A percentile compares a stretch with the other conserved stretches of the same genome.
phyloP scores from a whole-genome alignment of 2,888 invertebrate species.

The Ommatoiulus sabulosus region DNA sequence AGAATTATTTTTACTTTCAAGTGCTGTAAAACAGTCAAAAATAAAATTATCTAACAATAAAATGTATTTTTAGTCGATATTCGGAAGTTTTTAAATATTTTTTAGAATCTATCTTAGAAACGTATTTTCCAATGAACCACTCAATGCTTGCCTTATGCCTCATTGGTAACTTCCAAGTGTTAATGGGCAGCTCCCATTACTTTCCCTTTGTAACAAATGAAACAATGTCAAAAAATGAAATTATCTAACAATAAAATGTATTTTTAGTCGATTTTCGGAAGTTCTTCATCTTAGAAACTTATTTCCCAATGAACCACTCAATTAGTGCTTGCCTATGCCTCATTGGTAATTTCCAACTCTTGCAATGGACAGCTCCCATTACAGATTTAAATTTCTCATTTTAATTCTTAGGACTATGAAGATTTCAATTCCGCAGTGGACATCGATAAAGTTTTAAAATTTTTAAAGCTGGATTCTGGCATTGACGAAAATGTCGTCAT shows the following conservation, averaged over 20 bases:
- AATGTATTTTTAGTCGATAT: not conserved
- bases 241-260: not conserved
- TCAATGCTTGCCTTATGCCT: too few relatives aligned
- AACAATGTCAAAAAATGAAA: not conserved
- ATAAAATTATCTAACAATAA: not conserved
- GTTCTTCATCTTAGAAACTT: too few relatives aligned
- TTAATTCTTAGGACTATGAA: constrained; percentile 85
- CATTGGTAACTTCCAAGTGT: too few relatives aligned
- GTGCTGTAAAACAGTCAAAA: not conserved
- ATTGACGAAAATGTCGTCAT: not conserved
- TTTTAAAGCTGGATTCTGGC: constrained; percentile 58
- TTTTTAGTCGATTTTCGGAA: too few relatives aligned
- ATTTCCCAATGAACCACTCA: too few relatives aligned
- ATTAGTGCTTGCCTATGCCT: too few relatives aligned
- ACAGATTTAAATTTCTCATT: constrained; percentile 60
- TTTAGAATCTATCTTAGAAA: too few relatives aligned
- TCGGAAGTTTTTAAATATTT: too few relatives aligned
- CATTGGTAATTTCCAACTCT: too few relatives aligned
- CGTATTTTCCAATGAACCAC: too few relatives aligned
- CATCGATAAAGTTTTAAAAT: constrained; percentile 59
- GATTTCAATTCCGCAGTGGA: constrained; percentile 77
- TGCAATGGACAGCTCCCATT: not conserved
- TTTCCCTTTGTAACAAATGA: too few relatives aligned
- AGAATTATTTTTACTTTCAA: not conserved
- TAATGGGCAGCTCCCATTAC: not conserved